Base-by-base conservation (phyloP, 1,140 invertebrate genomes). In the Asbolus verrucosus region DNA sequence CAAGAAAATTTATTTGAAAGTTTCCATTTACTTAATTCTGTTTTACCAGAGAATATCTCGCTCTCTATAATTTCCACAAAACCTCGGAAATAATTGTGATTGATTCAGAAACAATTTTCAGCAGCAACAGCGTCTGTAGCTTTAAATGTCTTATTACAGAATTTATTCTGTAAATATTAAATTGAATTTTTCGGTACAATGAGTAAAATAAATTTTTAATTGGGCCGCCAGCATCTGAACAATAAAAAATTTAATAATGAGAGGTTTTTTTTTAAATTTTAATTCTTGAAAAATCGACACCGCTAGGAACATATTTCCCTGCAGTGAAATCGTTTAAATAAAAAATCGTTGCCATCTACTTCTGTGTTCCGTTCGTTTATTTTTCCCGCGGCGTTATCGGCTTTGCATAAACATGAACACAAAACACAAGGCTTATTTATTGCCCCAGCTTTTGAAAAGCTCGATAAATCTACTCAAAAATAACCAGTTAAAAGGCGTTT, bases 301-400 rank as follows among this genome's bases (percentile, higher is more conserved):
- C 24, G 13, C 46, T 5, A 21, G 43, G 21, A 50, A 50, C 19
- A 50, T 50, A 50, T 27, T 54, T 54, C 8, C 21, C 24, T 14
- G 21, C 46, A 27, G 46, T 27, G 21, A 31, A 54, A 54, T 54
- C 46, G 46, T 54, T 54, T 54, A 54, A 54, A 54, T 54, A 54
- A 54, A 54, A 54, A 54, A 54, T 54, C 46, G 46, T 21, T 54
- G 13, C 46, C 46, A 27, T 54, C 46, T 14, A 27, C 46, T 11
- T 31, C 21, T 27, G 14, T 13, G 21, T 54, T 6, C 6, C 19
- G 8, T 27, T 27, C n/a, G 19, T 19, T 54, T 54, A 27, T 27
- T 54, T 54, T 54, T 54, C 27, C 11, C 18, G 21, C 46, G 46
- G 46, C 27, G 46, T 54, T 27, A 54, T 54, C 46, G 46, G 46